These are phyloP conservation scores for Hanleya hanleyi DNA, from an alignment of 2,888 invertebrate species.

Conservation along the genomic window DNA sequence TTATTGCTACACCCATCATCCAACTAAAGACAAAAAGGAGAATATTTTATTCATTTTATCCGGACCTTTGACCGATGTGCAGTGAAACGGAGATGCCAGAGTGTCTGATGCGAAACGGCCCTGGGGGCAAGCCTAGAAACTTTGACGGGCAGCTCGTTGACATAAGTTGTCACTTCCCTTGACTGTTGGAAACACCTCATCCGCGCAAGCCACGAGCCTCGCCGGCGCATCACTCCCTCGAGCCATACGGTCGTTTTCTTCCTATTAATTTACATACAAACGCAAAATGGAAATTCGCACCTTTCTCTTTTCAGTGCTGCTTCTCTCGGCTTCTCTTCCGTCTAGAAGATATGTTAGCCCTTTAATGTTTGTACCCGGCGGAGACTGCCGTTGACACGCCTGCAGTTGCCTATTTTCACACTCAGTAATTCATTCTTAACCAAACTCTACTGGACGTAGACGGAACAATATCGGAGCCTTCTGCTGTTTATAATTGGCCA, in stretches of 20 bases:
- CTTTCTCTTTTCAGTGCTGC: not conserved
- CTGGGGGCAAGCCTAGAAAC: not conserved
- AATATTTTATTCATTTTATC: not conserved
- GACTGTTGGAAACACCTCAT: not conserved
- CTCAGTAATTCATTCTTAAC: not conserved
- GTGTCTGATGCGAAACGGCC: not conserved
- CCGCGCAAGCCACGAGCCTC: not conserved
- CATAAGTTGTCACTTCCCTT: not conserved
- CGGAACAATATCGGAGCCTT: no score
- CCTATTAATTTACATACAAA: slow-evolving; percentile 10
- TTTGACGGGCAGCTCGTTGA: not conserved
- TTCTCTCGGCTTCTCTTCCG: not conserved
- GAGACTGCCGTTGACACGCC: not conserved
- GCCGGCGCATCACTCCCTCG: not conserved
- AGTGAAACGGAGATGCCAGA: not conserved
- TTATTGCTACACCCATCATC: no score
- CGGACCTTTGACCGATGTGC: not conserved
- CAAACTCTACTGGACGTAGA: no score
- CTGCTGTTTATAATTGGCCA: no score
- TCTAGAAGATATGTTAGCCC: not conserved
- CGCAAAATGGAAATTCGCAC: slow-evolving; percentile 7
- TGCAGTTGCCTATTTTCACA: slow-evolving; percentile 3
- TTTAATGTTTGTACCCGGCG: not conserved
- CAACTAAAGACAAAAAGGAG: no score
- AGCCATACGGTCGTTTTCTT: not conserved